Evolutionary conservation across 2,797 vertebrate genomes (phyloP).

Genomic region (Urocyon cinereoargenteus): DNA sequence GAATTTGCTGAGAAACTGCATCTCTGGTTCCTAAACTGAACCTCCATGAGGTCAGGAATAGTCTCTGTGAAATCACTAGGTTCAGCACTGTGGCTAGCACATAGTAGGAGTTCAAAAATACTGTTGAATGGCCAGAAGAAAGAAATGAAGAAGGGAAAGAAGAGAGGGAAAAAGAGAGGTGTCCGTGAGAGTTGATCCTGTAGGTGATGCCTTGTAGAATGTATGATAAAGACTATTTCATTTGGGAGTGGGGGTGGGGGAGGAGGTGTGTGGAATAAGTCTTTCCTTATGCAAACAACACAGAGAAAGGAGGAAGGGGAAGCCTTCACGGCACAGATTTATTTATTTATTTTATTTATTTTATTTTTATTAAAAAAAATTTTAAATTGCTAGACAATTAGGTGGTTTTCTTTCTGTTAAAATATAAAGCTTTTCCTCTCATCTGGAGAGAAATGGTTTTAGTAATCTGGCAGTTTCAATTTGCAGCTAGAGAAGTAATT

Average conservation of each 20-base stretch:
- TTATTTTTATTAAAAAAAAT: neutral
- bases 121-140: neutral
- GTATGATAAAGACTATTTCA: neutral
- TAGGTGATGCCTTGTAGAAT: neutral
- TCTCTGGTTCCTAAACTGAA: neutral
- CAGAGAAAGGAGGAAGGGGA: neutral
- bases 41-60: neutral
- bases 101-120: neutral
- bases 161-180: neutral
- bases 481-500: constrained; percentile 62
- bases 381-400: neutral
- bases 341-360: neutral
- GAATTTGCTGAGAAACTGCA: neutral
- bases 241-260: neutral
- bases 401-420: constrained; percentile 24
- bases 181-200: neutral
- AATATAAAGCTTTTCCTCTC: constrained; percentile 7
- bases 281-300: neutral
- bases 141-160: neutral
- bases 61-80: neutral
- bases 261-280: neutral
- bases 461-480: constrained; percentile 19
- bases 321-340: neutral
- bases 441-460: constrained; percentile 47
- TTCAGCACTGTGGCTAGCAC: neutral